Conservation (phyloP, 2,113 vertebrate species). For the Fukomys damarensis region DNA sequence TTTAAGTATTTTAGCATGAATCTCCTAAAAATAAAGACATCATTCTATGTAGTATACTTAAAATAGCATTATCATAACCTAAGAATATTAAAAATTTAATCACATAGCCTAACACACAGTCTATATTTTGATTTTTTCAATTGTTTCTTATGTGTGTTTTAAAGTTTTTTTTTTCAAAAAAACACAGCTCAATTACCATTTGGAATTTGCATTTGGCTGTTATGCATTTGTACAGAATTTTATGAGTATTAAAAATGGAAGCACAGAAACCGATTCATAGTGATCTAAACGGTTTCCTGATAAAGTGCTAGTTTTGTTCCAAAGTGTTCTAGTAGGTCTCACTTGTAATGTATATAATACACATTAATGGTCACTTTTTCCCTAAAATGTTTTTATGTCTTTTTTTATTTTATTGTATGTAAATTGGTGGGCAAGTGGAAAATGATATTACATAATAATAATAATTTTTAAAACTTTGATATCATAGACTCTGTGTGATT, state of each 20-base stretch:
- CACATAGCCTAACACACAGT: neutral
- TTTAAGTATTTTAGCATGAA: neutral
- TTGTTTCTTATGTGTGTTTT: neutral
- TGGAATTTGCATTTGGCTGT: neutral
- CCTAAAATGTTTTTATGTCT: neutral
- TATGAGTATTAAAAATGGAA: neutral
- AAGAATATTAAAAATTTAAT: neutral
- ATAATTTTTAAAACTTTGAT: neutral
- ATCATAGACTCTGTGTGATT: neutral
- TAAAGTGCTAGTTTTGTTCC: neutral
- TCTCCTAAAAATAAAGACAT: neutral
- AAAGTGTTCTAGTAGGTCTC: neutral
- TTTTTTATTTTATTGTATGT: constrained; percentile 5
- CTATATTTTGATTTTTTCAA: neutral
- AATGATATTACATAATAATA: neutral
- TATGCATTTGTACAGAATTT: neutral
- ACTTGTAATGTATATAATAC: neutral
- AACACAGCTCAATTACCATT: neutral
- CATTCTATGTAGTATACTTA: neutral
- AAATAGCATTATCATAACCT: neutral
- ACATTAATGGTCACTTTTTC: neutral
- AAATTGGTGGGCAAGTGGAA: neutral
- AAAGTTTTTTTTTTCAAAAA: constrained; percentile 4
- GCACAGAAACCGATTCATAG: neutral
- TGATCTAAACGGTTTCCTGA: neutral